Evolutionary conservation across 30 jellyfish, hydroid and myxozoan species (phyloP).

Genomic region (Pelagia noctiluca): DNA sequence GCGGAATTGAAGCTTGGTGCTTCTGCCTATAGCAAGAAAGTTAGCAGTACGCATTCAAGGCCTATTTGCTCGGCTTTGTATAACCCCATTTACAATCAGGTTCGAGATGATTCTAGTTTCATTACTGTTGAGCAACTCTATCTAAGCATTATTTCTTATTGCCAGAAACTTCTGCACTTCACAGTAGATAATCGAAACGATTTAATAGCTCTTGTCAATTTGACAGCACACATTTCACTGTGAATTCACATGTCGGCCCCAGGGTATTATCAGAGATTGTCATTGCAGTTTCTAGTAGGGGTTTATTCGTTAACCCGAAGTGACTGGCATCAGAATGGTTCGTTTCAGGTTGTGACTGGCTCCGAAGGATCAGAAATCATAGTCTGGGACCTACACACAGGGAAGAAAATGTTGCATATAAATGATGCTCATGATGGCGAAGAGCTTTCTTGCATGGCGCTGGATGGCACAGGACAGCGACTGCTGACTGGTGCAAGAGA

Average conservation of each 20-base stretch:
- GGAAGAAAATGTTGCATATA: conserved; percentile 46
- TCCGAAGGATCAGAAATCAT: conserved; percentile 64
- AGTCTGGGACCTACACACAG: conserved; percentile 71
- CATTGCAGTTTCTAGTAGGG: too few species aligned
- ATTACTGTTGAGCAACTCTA: too few species aligned
- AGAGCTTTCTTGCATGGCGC: conserved; percentile 72
- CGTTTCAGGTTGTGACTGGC: conserved; percentile 59
- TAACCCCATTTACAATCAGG: conserved; percentile 58
- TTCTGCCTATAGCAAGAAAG: conserved; percentile 21
- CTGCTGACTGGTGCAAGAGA: conserved; percentile 76
- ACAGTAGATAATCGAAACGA: too few species aligned
- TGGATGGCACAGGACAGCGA: conserved; percentile 64
- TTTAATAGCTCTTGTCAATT: too few species aligned
- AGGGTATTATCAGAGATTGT: too few species aligned
- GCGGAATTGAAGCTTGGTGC: conserved; percentile 73
- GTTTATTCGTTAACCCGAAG: too few species aligned
- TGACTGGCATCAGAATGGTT: too few species aligned
- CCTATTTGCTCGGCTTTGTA: conserved; percentile 68
- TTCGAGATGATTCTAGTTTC: too few species aligned
- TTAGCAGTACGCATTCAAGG: conserved; percentile 44
- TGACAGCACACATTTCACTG: too few species aligned
- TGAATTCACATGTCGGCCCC: too few species aligned
- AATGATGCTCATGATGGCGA: conserved; percentile 67
- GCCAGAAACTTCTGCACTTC: not conserved
- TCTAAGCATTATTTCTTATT: too few species aligned